Evolutionary conservation across 2,113 vertebrate species (phyloP), one percentile per base, ranked within the genome.

Genomic region (Daubentonia madagascariensis): DNA sequence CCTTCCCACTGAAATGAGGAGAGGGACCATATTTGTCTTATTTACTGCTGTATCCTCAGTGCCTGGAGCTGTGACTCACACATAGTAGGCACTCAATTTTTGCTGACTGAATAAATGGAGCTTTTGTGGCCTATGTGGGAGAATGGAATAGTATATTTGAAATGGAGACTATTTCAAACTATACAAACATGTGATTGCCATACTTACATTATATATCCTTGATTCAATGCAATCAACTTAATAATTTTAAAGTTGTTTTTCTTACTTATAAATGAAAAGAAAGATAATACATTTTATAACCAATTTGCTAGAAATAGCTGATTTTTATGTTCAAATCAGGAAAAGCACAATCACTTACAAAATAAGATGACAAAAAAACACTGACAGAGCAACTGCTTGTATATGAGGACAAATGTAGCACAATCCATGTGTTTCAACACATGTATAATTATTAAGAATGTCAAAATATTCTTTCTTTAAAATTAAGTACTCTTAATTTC

Each of bases 401-500:
- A 61, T 2, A 80, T 1, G 4, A 52, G 84, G 59, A 65, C 23
- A 73, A 22, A 5, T 0, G 4, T 6, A 32, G 52, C 2, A 50
- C 9, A 8, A 45, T 6, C 28, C 14, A 14, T 35, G 4, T 23
- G 30, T 87, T 90, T 85, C 63, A 43, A 54, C 63, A 57, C 50
- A 61, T 0, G 1, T 20, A 9, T 61, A 85, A 61, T 81, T 72
- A 67, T 37, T 75, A 94, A 89, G 25, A 91, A 86, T n/a, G 14
- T 11, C 61, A 68, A 96, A 61, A 73, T n/a, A 67, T 9, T 54
- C 28, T 59, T 52, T 91, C 65, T 78, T 89, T 28, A n/a, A 59
- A 57, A n/a, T n/a, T n/a, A 68, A 86, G 65, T 25, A 37, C 57
- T 93, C 81, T 91, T 72, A 81, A 85, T 91, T 84, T 89, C 78